These are phyloP conservation scores for Litoditis marina DNA, from an alignment of 2,888 invertebrate genomes.

Conservation along the genomic window DNA sequence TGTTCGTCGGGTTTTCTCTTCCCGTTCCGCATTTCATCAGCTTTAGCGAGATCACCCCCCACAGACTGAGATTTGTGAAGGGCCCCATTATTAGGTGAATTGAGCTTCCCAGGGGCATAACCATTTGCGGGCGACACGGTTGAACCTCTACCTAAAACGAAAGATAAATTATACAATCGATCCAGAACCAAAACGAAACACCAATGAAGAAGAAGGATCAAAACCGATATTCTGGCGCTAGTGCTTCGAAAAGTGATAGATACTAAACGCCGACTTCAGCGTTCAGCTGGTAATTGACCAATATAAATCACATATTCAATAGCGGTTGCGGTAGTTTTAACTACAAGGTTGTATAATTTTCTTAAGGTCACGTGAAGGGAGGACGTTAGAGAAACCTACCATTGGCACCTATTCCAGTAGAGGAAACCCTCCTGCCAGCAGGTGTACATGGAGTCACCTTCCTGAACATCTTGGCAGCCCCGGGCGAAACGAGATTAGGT, in stretches of 20 bases:
- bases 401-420: constrained; percentile 36
- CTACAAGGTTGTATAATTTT: no score
- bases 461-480: constrained; percentile 35
- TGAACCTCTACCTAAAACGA: constrained; percentile 20
- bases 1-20: constrained; percentile 39
- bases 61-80: constrained; percentile 48
- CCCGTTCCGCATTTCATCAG: constrained; percentile 32
- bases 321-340: no score
- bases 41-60: constrained; percentile 31
- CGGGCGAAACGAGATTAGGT: constrained; percentile 53
- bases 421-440: constrained; percentile 31
- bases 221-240: not conserved
- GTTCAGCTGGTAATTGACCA: no score
- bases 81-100: constrained; percentile 25
- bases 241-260: not conserved
- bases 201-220: not conserved
- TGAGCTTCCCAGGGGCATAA: constrained; percentile 35
- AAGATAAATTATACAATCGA: not conserved
- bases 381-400: constrained; percentile 11
- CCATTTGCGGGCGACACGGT: constrained; percentile 44
- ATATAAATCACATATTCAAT: no score
- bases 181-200: not conserved
- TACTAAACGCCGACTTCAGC: no score
- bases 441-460: constrained; percentile 55
- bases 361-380: not conserved